Conservation (phyloP, 2,888 invertebrate genomes). For the Phyllotreta striolata region DNA sequence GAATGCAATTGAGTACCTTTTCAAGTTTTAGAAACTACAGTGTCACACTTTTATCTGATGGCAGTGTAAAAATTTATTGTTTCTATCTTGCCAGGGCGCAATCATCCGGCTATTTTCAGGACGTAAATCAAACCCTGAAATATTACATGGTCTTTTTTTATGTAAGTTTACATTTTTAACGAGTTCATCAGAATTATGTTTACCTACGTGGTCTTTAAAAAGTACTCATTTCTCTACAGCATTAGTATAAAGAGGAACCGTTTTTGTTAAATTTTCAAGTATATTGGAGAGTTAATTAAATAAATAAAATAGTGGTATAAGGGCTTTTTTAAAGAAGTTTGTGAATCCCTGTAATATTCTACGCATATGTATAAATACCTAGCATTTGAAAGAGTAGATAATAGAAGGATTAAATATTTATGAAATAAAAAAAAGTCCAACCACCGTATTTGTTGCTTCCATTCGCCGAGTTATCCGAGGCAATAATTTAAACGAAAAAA, state of each 20-base stretch:
- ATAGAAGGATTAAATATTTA: too few species aligned
- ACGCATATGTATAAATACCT: too few species aligned
- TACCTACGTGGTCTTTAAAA: background rate
- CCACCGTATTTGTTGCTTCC: constrained; percentile 20
- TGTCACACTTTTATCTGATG: constrained; percentile 62
- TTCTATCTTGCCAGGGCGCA: constrained; percentile 37
- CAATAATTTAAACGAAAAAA: constrained; percentile 58
- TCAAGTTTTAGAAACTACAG: constrained; percentile 62
- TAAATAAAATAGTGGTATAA: too few species aligned
- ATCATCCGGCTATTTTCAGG: constrained; percentile 37
- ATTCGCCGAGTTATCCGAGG: constrained; percentile 24
- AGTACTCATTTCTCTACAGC: too few species aligned
- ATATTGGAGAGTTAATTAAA: too few species aligned
- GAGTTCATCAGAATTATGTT: constrained; percentile 30
- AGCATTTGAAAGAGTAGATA: too few species aligned
- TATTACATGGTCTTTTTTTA: constrained; percentile 32
- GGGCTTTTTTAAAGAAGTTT: too few species aligned
- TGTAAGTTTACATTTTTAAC: constrained; percentile 31
- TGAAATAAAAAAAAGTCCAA: constrained; percentile 1
- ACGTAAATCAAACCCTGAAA: constrained; percentile 38
- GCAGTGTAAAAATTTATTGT: constrained; percentile 55
- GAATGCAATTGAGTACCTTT: constrained; percentile 61
- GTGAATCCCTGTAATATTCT: too few species aligned
- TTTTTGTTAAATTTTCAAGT: too few species aligned
- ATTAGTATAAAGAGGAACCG: too few species aligned